These are phyloP conservation scores for Melitaea athalia DNA, from an alignment of 2,888 invertebrate species.

Conservation along the genomic window DNA sequence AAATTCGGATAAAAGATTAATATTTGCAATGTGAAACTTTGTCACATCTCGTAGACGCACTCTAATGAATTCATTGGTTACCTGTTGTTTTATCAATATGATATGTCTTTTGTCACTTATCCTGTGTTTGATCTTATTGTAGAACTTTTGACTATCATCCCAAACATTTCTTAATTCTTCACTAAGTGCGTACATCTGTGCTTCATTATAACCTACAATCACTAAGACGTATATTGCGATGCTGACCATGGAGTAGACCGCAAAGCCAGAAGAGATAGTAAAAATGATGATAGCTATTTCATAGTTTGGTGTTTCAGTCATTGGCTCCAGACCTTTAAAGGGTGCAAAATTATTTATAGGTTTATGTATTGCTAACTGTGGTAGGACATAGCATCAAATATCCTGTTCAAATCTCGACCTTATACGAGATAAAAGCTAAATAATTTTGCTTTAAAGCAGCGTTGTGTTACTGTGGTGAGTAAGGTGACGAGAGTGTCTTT, in stretches of 20 bases:
- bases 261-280: conserved; percentile 42
- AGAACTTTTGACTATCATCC: conserved; percentile 47
- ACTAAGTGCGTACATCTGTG: conserved; percentile 56
- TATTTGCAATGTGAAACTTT: conserved; percentile 49
- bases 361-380: not conserved
- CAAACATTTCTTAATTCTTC: conserved; percentile 54
- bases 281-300: conserved; percentile 50
- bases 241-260: conserved; percentile 49
- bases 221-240: conserved; percentile 53
- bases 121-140: conserved; percentile 15
- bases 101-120: conserved; percentile 11
- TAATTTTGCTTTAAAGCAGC: too few species aligned
- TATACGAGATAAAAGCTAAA: too few species aligned
- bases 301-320: conserved; percentile 57
- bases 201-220: conserved; percentile 55
- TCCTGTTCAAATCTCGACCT: too few species aligned
- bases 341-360: conserved; percentile 7
- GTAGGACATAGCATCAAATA: too few species aligned
- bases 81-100: conserved; percentile 27
- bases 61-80: conserved; percentile 48
- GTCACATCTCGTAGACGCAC: conserved; percentile 46
- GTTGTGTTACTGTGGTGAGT: too few species aligned
- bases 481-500: too few species aligned
- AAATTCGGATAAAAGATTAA: conserved; percentile 46
- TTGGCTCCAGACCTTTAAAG: conserved; percentile 57